phyloP scores from a whole-genome alignment of 2,113 vertebrate species.

The Pseudopodoces humilis region DNA sequence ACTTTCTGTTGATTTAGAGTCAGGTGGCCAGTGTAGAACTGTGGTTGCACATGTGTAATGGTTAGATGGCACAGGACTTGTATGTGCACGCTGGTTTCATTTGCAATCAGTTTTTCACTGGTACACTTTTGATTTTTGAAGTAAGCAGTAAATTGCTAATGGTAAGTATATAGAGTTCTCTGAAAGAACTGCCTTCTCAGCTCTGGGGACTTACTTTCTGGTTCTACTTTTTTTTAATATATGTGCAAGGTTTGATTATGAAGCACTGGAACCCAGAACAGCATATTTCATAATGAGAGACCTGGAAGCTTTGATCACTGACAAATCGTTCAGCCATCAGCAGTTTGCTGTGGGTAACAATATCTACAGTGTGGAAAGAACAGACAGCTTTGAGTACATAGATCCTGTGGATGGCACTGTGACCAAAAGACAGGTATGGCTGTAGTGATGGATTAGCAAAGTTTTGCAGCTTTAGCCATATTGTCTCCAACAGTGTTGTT shows the following conservation, averaged over 20 bases:
- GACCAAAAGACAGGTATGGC: slow-evolving; percentile 92
- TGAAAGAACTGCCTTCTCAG: not conserved
- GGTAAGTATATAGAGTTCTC: not conserved
- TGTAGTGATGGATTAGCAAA: not conserved
- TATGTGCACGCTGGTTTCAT: not conserved
- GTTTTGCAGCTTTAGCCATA: not conserved
- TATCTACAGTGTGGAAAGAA: slow-evolving; percentile 90
- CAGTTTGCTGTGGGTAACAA: slow-evolving; percentile 94
- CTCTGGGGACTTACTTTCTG: not conserved
- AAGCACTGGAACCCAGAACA: slow-evolving; percentile 89
- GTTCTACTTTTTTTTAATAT: not conserved
- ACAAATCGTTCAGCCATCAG: slow-evolving; percentile 91
- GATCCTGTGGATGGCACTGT: slow-evolving; percentile 97
- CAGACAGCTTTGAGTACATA: slow-evolving; percentile 94
- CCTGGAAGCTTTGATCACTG: slow-evolving; percentile 87
- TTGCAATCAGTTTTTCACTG: not conserved
- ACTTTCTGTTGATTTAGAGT: not conserved
- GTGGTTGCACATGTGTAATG: not conserved
- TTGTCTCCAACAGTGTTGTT: not conserved
- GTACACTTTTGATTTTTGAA: not conserved
- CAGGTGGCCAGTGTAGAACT: not conserved
- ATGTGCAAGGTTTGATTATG: slow-evolving; percentile 92
- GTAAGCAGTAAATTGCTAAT: not conserved
- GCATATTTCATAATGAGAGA: slow-evolving; percentile 95
- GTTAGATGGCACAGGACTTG: not conserved